Base-by-base conservation (phyloP, 2,113 vertebrate genomes). In the Paraplagusia blochii region DNA sequence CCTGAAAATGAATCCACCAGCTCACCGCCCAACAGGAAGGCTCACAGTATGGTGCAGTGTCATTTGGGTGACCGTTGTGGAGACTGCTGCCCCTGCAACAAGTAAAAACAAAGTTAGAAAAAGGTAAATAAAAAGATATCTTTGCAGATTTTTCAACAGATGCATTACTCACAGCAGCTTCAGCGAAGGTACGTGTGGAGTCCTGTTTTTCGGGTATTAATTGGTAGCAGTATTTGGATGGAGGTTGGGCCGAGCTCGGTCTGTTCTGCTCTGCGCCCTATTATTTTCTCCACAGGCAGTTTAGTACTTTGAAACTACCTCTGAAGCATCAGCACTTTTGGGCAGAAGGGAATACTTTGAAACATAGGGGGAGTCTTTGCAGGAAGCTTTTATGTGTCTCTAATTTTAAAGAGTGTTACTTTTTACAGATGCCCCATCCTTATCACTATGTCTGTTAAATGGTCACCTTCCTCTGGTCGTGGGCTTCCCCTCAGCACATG, bases 201-300 rank as follows among this genome's bases (percentile, higher is more conserved):
- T 58, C 64, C 22, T 29, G 22, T 67, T 44, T 68, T 72, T 46
- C 53, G 58, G 43, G 64, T 46, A 76, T 78, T 83, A 82, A 79
- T 82, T 77, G 58, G 68, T 72, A 66, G 59, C 77, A 57, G 80
- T 73, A 66, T 45, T 57, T 43, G 44, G 44, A 61, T 66, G 68
- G 71, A 45, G 61, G 58, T 22, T 46, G 72, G 61, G 76, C 46
- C 38, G 44, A 47, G 54, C 63, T 69, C 3, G 17, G 55, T 68
- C 44, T 82, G 59, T 70, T 81, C 72, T 73, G 63, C 76, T 76
- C 62, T 63, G 50, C 69, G 65, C 67, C 54, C 69, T 55, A 60
- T 79, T 82, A 83, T 80, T 82, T 75, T 79, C 77, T 70, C 79
- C 60, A 67, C 80, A 77, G 71, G 77, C 69, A 65, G 63, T 72